Conservation (phyloP, 2,888 invertebrate species). For the Linyphia triangularis region DNA sequence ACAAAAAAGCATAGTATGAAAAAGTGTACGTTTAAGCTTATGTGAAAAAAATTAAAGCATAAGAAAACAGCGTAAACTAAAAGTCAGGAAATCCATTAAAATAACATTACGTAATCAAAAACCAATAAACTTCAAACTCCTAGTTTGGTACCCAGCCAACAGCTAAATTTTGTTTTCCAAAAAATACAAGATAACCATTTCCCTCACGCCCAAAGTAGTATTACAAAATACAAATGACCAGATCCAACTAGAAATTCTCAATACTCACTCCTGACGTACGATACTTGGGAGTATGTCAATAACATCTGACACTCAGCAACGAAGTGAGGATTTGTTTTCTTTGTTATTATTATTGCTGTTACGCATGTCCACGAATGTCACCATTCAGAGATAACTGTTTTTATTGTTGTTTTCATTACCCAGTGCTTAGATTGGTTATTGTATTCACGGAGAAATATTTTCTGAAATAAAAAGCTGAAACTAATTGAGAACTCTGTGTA, state of each 20-base stretch:
- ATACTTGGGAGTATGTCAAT: conserved; percentile 34
- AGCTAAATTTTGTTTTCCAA: background rate
- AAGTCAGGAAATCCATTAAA: conserved; percentile 62
- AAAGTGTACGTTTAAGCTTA: too few species aligned
- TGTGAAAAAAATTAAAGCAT: background rate
- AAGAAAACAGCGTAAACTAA: background rate
- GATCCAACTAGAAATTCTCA: conserved; percentile 37
- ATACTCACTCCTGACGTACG: conserved; percentile 11
- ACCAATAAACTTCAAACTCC: conserved; percentile 53
- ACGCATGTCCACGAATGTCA: conserved; percentile 19
- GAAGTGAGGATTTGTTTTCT: conserved; percentile 38
- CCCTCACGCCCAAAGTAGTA: background rate
- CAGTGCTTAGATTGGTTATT: background rate
- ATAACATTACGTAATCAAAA: conserved; percentile 67
- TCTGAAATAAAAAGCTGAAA: background rate
- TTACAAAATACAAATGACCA: background rate
- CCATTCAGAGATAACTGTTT: background rate
- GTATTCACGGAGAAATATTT: background rate
- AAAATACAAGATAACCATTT: background rate
- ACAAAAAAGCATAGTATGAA: too few species aligned
- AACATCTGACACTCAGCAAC: conserved; percentile 52
- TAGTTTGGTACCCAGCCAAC: conserved; percentile 4
- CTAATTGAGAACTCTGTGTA: background rate
- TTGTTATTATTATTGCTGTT: conserved; percentile 45
- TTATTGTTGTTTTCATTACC: conserved; percentile 7